Evolutionary conservation across 2,113 vertebrate genomes (phyloP).

Genomic region (Dromaius novaehollandiae): DNA sequence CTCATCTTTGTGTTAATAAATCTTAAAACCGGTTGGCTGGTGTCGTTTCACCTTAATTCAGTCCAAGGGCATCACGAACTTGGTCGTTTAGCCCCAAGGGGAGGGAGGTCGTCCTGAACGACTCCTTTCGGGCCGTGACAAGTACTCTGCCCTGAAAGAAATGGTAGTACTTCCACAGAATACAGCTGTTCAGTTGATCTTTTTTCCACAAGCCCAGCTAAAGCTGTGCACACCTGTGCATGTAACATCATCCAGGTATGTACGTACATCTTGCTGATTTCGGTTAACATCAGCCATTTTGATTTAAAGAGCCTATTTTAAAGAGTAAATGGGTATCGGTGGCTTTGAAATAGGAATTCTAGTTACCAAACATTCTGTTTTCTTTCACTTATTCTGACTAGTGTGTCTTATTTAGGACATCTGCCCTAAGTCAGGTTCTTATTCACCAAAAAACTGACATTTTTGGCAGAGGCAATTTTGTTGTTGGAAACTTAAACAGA

Average conservation of each 20-base stretch:
- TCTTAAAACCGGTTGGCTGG: too few relatives aligned
- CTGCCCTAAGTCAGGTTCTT: neutral
- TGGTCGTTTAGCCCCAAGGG: too few relatives aligned
- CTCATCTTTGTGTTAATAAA: too few relatives aligned
- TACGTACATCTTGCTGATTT: neutral
- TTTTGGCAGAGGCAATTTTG: neutral
- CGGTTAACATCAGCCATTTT: neutral
- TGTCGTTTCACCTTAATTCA: too few relatives aligned
- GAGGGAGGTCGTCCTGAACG: too few relatives aligned
- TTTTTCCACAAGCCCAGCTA: neutral
- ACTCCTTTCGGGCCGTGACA: too few relatives aligned
- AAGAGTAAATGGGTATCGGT: neutral
- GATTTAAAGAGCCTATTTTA: neutral
- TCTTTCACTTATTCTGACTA: neutral
- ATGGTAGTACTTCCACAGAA: neutral
- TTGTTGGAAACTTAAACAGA: neutral
- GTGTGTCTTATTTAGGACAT: neutral
- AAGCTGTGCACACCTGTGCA: neutral
- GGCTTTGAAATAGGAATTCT: neutral
- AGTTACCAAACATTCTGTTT: neutral
- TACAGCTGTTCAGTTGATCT: neutral
- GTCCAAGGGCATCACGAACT: too few relatives aligned
- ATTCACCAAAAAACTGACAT: neutral
- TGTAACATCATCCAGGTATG: neutral
- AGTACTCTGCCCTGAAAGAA: neutral